Base-by-base conservation (phyloP, 2,113 vertebrate genomes). In the Dipodomys merriami region DNA sequence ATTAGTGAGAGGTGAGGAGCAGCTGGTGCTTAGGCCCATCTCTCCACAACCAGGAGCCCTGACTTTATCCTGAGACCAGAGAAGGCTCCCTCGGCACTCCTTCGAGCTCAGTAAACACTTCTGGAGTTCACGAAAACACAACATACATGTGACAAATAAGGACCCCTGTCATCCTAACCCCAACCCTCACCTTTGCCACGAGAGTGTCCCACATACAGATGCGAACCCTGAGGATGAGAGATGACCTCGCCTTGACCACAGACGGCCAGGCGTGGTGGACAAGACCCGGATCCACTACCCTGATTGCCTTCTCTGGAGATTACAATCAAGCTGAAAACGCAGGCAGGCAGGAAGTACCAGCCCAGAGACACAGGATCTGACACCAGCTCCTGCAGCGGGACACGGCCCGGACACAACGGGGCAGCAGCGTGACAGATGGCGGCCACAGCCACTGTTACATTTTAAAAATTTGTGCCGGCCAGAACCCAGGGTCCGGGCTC, bases 261-360 rank as follows among this genome's bases (percentile, higher is more conserved):
- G 29, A 53, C 23, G 39, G 25, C 27, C 84, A 39, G 29, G 71
- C 5, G 33, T 44, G 33, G 84, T 25, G 30, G 30, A 78, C 33
- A 12, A n/a, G 20, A 1, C 67, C 62, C 27, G 69, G 57, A 62
- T n/a, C 25, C 1, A 11, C 25, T 9, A 2, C 30, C 20, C 33
- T 62, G 35, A 22, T n/a, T 1, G 4, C 35, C 23, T 0, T 3
- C 69, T 57, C 53, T 4, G 12, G 53, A 0, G 2, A 11, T 57
- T 18, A 22, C 0, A 22, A 27, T 79, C 39, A 49, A 39, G 22
- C 27, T 30, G 44, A 18, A 60, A 84, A 46, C 27, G 71, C 72
- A 49, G 29, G 30, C 19, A 23, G 33, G 19, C 5, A 2, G 30
- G 15, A 67, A 25, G 11, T 16, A 22, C 1, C 65, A 79, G 72